These are phyloP conservation scores for Idaea straminata DNA, from an alignment of 2,888 invertebrate genomes.

Conservation along the genomic window DNA sequence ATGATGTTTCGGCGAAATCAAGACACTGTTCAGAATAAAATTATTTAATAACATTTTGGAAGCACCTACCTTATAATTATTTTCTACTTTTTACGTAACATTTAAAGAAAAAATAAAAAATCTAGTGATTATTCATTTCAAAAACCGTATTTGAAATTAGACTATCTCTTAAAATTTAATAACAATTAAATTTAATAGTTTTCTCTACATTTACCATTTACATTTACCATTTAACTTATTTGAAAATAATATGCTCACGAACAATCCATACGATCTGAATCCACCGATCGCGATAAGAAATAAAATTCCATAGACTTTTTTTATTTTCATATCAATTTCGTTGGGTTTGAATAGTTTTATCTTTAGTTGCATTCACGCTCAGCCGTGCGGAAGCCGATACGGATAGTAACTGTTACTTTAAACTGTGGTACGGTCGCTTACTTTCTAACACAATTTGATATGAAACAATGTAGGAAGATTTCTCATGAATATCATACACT, in stretches of 20 bases:
- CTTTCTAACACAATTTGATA: background rate
- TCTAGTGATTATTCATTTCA: too few species aligned
- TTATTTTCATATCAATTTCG: background rate
- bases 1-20: too few species aligned
- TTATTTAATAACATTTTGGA: too few species aligned
- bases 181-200: too few species aligned
- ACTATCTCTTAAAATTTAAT: too few species aligned
- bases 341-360: background rate
- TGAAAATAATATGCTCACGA: background rate
- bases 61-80: too few species aligned
- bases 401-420: background rate
- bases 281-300: background rate
- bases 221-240: too few species aligned
- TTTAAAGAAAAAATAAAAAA: too few species aligned
- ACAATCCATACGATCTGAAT: background rate
- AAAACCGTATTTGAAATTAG: too few species aligned
- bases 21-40: too few species aligned
- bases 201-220: too few species aligned
- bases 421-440: background rate
- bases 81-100: too few species aligned
- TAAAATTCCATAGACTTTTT: background rate
- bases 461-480: background rate
- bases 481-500: background rate
- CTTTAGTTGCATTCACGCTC: background rate
- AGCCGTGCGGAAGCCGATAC: background rate